These are phyloP conservation scores for Dolichomitus sp. DNA, from an alignment of 2,888 invertebrate genomes.

Conservation along the genomic window DNA sequence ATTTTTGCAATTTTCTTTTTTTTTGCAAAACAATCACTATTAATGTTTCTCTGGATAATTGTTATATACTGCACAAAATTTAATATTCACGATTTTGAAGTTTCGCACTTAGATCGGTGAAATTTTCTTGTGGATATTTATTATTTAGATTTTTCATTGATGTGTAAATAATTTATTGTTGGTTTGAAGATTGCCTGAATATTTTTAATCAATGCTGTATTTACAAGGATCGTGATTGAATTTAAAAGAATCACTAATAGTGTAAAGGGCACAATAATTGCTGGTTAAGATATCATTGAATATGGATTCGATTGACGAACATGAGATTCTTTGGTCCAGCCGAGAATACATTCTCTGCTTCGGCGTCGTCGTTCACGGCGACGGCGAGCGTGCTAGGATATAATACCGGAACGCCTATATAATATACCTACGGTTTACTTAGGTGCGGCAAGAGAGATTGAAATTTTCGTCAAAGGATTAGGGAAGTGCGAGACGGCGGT, in stretches of 20 bases:
- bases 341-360: not conserved
- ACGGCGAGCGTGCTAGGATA: slow-evolving; percentile 25
- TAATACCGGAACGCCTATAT: slow-evolving; percentile 48
- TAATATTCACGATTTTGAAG: no score
- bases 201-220: no score
- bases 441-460: slow-evolving; percentile 84
- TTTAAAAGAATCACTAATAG: no score
- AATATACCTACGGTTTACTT: slow-evolving; percentile 75
- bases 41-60: not conserved
- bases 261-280: no score
- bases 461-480: slow-evolving; percentile 85
- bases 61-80: no score
- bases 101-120: no score
- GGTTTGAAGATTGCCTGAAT: no score
- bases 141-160: no score
- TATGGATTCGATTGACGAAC: not conserved
- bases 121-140: not conserved
- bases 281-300: no score
- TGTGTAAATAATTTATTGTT: no score
- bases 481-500: slow-evolving; percentile 73
- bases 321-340: not conserved
- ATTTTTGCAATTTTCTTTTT: no score
- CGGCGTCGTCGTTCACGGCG: slow-evolving; percentile 40
- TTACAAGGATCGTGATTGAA: no score
- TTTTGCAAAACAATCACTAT: not conserved